These are phyloP conservation scores for Coranthus polyacanthus DNA, from an alignment of 2,797 vertebrate species.

Conservation along the genomic window DNA sequence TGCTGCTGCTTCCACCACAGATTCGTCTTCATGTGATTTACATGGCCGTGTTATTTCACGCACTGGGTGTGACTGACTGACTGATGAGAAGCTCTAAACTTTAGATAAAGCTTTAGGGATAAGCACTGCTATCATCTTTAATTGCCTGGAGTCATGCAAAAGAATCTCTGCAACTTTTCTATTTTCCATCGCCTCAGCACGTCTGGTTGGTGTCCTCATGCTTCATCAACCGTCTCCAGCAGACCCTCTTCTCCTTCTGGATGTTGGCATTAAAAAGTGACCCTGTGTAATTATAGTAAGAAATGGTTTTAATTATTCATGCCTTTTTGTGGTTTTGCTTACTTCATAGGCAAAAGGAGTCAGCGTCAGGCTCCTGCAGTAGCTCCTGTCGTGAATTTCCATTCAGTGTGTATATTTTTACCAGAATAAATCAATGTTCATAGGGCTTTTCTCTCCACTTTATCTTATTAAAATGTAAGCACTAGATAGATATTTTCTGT, in stretches of 20 bases:
- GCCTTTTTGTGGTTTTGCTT: conserved; percentile 2
- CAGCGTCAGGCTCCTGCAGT: neutral
- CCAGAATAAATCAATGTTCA: no score
- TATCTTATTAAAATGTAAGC: no score
- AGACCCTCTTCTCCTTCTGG: conserved; percentile 36
- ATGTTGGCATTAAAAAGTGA: conserved; percentile 17
- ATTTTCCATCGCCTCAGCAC: conserved; percentile 50
- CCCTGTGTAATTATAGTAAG: conserved; percentile 20
- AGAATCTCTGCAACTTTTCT: conserved; percentile 10
- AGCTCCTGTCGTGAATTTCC: neutral
- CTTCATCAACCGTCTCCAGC: conserved; percentile 5
- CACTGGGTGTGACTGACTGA: conserved; percentile 4
- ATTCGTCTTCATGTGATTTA: conserved; percentile 1
- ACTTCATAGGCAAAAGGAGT: neutral
- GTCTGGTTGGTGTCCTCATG: conserved; percentile 41
- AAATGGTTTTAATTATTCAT: conserved; percentile 41
- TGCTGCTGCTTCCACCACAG: neutral
- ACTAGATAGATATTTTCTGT: no score
- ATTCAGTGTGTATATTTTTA: neutral
- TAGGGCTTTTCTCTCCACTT: no score
- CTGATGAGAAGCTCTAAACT: neutral
- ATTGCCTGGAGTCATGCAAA: conserved; percentile 59
- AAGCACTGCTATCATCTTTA: conserved; percentile 38
- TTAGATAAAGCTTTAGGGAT: conserved; percentile 41
- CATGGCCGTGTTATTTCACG: neutral